These are phyloP conservation scores for Oncorhynchus masou DNA, from an alignment of 2,113 vertebrate species.

Conservation along the genomic window DNA sequence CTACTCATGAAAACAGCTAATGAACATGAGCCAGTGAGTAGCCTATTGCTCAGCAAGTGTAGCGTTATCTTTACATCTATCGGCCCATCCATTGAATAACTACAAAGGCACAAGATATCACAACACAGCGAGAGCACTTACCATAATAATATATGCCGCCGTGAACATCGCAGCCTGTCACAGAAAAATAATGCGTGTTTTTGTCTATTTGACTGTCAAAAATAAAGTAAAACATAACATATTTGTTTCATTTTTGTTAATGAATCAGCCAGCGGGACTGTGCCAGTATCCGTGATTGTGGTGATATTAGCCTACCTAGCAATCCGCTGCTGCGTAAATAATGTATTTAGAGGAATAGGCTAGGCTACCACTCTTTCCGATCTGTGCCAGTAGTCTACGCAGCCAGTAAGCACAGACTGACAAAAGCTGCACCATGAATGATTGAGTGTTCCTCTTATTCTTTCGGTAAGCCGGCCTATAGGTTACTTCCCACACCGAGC, in stretches of 20 bases:
- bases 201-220: conserved; percentile 12
- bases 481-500: too few relatives aligned
- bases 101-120: conserved; percentile 46
- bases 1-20: not conserved
- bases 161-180: conserved; percentile 38
- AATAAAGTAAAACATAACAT: conserved; percentile 49
- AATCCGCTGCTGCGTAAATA: too few relatives aligned
- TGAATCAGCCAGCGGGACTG: too few relatives aligned
- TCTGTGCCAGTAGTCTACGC: conserved; percentile 14
- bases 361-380: conserved; percentile 22
- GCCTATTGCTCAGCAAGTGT: too few relatives aligned
- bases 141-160: conserved; percentile 34
- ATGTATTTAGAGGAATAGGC: too few relatives aligned
- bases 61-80: conserved; percentile 32
- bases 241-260: conserved; percentile 12
- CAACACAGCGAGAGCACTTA: conserved; percentile 52
- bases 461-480: too few relatives aligned
- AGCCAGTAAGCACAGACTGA: not conserved
- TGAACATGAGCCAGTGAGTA: too few relatives aligned
- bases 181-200: conserved; percentile 25
- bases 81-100: conserved; percentile 45
- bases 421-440: not conserved
- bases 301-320: too few relatives aligned
- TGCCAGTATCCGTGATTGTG: too few relatives aligned
- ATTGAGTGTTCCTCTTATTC: conserved; percentile 11